A percentile compares a stretch with the other conserved stretches of the same genome.
Conservation (phyloP, 2,113 vertebrate genomes). For the Vombatus ursinus region DNA sequence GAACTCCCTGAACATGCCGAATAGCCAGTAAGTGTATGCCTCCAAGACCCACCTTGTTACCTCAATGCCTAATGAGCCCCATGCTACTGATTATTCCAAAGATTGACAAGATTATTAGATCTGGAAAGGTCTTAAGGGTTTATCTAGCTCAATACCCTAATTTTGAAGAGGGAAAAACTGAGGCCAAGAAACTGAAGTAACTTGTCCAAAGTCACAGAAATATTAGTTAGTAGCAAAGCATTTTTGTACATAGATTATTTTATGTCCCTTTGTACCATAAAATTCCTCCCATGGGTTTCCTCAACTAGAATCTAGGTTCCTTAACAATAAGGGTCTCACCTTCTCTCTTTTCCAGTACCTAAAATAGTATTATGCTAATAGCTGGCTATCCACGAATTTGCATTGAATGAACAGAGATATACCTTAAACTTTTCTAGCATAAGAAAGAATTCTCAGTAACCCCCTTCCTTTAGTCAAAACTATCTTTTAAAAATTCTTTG, state of each 20-base stretch:
- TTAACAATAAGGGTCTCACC: not conserved
- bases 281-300: not conserved
- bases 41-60: not conserved
- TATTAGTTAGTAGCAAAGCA: not conserved
- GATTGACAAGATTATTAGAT: not conserved
- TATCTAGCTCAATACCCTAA: not conserved
- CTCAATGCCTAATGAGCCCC: not conserved
- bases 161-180: not conserved
- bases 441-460: not conserved
- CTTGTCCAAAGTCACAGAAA: not conserved
- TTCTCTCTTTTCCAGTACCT: not conserved
- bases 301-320: not conserved
- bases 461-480: not conserved
- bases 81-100: not conserved
- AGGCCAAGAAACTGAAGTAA: not conserved
- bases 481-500: not conserved
- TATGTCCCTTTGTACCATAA: not conserved
- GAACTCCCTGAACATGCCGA: too few species aligned
- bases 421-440: not conserved
- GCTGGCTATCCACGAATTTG: not conserved
- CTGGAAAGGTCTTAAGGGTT: not conserved
- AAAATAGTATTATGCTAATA: too few species aligned
- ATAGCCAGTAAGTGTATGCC: not conserved
- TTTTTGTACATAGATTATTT: not conserved
- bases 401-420: not conserved